These are phyloP conservation scores for Onthophagus sagittarius DNA, from an alignment of 2,888 invertebrate species.

Conservation along the genomic window DNA sequence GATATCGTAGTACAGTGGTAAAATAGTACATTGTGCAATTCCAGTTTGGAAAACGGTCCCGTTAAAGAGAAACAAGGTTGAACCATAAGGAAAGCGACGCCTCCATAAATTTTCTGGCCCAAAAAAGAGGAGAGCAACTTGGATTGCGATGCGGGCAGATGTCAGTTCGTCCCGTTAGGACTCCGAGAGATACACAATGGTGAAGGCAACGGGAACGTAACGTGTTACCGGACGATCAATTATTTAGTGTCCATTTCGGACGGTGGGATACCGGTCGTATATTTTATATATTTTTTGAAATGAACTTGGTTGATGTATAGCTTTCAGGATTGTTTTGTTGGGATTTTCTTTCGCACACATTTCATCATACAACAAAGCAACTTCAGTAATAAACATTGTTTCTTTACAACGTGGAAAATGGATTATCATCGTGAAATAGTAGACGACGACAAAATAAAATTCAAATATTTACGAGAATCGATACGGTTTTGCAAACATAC, in stretches of 20 bases:
- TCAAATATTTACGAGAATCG: background rate
- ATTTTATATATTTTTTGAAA: background rate
- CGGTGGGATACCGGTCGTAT: background rate
- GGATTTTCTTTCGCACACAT: background rate
- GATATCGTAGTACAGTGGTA: background rate
- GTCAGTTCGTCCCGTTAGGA: background rate
- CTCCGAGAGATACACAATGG: background rate
- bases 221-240: constrained; percentile 36
- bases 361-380: too few species aligned
- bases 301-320: background rate
- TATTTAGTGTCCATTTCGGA: constrained; percentile 33
- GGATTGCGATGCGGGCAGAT: background rate
- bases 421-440: background rate
- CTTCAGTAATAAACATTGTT: background rate
- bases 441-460: background rate
- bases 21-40: background rate
- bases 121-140: background rate
- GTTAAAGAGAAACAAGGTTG: background rate
- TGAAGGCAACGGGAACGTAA: constrained; percentile 16
- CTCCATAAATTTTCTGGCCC: background rate
- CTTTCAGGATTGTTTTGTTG: background rate
- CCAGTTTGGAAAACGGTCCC: background rate
- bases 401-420: background rate
- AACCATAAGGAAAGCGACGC: background rate
- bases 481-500: background rate